phyloP scores from a whole-genome alignment of 2,113 vertebrate species.

The Gopherus evgoodei region DNA sequence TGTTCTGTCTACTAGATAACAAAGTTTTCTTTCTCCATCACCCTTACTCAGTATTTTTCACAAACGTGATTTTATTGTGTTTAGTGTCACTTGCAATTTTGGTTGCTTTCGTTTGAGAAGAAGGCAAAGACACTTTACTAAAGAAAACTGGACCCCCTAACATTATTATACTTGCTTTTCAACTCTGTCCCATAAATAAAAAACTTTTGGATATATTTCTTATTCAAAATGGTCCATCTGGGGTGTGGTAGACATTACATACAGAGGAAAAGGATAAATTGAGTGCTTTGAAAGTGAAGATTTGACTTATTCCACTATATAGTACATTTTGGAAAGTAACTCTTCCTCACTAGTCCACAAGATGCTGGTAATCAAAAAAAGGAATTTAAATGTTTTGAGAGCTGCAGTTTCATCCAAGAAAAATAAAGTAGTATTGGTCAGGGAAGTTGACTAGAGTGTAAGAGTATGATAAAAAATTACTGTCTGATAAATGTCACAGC shows the following conservation, averaged over 20 bases:
- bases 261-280: background rate
- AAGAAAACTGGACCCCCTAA: background rate
- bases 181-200: background rate
- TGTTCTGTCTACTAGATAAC: too few relatives aligned
- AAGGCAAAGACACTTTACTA: background rate
- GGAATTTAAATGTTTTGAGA: background rate
- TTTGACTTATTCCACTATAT: background rate
- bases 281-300: background rate
- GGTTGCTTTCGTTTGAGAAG: background rate
- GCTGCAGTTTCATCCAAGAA: background rate
- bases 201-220: background rate
- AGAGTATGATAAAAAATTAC: background rate
- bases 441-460: background rate
- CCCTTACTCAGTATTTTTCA: background rate
- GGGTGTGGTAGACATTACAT: background rate
- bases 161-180: background rate
- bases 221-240: background rate
- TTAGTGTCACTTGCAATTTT: accelerated
- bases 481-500: background rate
- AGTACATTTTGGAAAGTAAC: background rate
- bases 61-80: background rate
- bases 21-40: background rate
- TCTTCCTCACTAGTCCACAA: background rate
- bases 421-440: background rate
- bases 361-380: background rate